These are phyloP conservation scores for Apodemia duryi DNA, from an alignment of 2,888 invertebrate genomes.

Conservation along the genomic window DNA sequence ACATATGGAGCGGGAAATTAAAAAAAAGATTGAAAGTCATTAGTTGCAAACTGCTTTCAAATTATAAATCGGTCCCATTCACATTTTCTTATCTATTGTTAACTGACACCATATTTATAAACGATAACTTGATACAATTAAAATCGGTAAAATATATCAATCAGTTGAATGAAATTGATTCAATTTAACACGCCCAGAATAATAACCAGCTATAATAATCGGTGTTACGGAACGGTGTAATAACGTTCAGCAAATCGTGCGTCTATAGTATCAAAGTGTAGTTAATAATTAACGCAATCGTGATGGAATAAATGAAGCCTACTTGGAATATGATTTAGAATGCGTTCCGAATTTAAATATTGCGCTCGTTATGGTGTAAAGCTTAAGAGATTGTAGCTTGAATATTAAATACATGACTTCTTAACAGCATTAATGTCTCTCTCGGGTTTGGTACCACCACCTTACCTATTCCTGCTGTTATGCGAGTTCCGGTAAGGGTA, in stretches of 20 bases:
- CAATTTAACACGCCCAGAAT: slow-evolving; percentile 15
- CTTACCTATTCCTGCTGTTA: too few species aligned
- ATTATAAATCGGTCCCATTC: too few species aligned
- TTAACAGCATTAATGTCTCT: too few species aligned
- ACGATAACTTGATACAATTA: neutral
- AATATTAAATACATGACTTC: neutral
- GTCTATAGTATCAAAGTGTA: slow-evolving; percentile 1
- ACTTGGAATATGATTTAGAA: slow-evolving; percentile 27
- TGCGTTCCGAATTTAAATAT: slow-evolving; percentile 22
- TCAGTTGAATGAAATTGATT: slow-evolving; percentile 6
- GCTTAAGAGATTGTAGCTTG: neutral
- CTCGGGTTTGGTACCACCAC: too few species aligned
- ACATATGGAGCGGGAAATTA: too few species aligned
- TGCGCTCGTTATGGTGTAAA: slow-evolving; percentile 11
- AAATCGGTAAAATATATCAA: slow-evolving; percentile 4
- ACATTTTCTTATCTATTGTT: too few species aligned
- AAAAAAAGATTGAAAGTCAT: too few species aligned
- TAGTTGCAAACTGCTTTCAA: too few species aligned
- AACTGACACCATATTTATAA: neutral
- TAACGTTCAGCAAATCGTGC: slow-evolving; percentile 3
- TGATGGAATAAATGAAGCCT: slow-evolving; percentile 25
- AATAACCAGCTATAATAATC: slow-evolving; percentile 3
- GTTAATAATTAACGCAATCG: slow-evolving; percentile 18
- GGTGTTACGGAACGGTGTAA: slow-evolving; percentile 16
- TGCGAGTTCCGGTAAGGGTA: too few species aligned